Conservation (phyloP, 1,140 invertebrate genomes). For the Pemphigus obesinymphae region DNA sequence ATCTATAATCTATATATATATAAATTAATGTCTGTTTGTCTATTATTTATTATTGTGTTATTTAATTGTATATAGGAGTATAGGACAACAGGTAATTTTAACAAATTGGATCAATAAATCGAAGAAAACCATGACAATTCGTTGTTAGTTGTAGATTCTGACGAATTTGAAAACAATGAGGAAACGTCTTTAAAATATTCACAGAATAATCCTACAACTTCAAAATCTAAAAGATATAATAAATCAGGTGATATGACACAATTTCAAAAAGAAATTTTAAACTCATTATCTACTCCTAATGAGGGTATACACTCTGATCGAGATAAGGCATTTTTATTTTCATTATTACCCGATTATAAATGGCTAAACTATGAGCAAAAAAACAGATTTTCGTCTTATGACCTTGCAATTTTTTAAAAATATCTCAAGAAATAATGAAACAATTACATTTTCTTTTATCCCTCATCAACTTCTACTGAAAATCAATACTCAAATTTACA, state of each 20-base stretch:
- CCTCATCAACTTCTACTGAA: no score
- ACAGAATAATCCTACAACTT: background rate
- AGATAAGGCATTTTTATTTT: background rate
- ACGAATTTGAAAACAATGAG: background rate
- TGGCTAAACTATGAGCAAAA: no score
- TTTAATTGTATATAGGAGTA: background rate
- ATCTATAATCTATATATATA: no score
- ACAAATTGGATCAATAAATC: background rate
- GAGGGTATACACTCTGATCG: background rate
- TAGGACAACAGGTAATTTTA: background rate
- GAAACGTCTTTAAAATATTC: no score
- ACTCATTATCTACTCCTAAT: background rate
- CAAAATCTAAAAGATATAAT: background rate
- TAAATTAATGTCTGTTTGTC: no score
- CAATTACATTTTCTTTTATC: no score
- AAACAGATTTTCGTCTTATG: no score
- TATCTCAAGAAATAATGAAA: no score
- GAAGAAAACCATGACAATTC: no score
- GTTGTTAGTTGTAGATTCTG: background rate
- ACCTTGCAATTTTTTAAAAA: no score
- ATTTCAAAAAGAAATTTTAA: background rate
- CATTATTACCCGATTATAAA: background rate
- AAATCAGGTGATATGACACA: background rate
- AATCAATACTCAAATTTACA: no score
- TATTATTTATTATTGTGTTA: no score